Base-by-base conservation (phyloP, 2,888 invertebrate genomes). In the Ormyrus rosae region DNA sequence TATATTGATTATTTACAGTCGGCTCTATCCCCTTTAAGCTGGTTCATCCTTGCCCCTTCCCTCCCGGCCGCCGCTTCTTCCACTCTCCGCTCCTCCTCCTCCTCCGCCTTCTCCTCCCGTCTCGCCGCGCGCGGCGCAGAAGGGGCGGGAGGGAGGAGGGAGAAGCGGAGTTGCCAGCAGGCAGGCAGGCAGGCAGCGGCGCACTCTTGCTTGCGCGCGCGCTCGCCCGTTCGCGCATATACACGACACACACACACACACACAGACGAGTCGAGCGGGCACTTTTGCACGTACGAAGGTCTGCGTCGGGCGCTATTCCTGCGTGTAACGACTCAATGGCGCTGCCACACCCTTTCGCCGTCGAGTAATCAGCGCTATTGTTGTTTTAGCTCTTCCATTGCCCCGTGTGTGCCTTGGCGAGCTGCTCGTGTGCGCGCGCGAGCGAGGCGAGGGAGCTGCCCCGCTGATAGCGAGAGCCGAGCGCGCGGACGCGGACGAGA, bases 271-370 rank as follows among this genome's bases (percentile, higher is more conserved):
- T 70, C 34, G 53, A 48, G 46, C 10, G 51, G 8, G 46, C 51
- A 67, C 34, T 67, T 45, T 13, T 19, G 19, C 10, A 19, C 34
- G 11, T 58, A 46, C 46, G 45, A 6, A 4, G 13, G 19, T 45
- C 6, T 55, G 48, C 34, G 45, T 8, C 8, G 50, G 46, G 67
- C 65, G 79, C 87, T 86, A 88, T 89, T 88, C 85, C 88, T 88
- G 88, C 88, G 87, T 89, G 87, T 88, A 89, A 90, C 90, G 89
- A 90, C 89, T 89, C 88, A 89, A 90, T 90, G 90, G 89, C 87
- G 88, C 69, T 51, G 90, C 90, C 90, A 90, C 90, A 89, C 90
- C 90, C 90, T 89, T 90, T 89, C 87, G 86, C 88, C 89, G 88
- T 88, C 88, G 87, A 88, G 88, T 89, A 90, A 90, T 90, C 90